Base-by-base conservation (phyloP, 1,140 invertebrate species). In the Pteromalus puparum region DNA sequence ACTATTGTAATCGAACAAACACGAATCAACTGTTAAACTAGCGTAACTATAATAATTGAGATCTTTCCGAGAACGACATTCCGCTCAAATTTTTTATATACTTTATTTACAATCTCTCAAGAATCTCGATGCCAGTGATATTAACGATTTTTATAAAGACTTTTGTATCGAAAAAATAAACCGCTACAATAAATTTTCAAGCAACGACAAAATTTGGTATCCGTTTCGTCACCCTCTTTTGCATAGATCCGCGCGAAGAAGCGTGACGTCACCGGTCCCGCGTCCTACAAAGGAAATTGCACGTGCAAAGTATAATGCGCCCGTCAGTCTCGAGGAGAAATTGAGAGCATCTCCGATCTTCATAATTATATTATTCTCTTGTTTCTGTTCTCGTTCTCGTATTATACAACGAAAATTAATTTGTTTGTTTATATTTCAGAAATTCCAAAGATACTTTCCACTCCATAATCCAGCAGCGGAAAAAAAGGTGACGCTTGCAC, bases 221-320 rank as follows among this genome's bases (percentile, higher is more conserved):
- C 18, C 18, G 21, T 61, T 61, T 61, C 53, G 53, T 61, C 53
- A 61, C 21, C 53, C 21, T 61, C 53, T n/a, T 61, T 21, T 21
- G 21, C 53, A 7, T n/a, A 21, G 21, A 61, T 61, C 53, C 21
- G 46, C 34, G 72, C 72, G 24, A 26, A 53, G 18, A 53, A 30
- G 28, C 72, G 72, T 74, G 72, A 74, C 72, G 72, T 74, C 72
- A 74, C 3, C 21, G 30, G 72, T 74, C 30, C 72, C 9, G 48
- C 53, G 53, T 61, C 21, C 53, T n/a, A 74, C 34, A 74, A 74
- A 38, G 72, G 34, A 74, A 74, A 38, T 74, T 74, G 72, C 72
- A 30, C 67, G 67, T 70, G 53, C 21, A n/a, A n/a, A 2, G 18
- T 61, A 61, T 61, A 61, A 61, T 61, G 6, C 21, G 53, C 15